phyloP scores from a whole-genome alignment of 2,797 vertebrate genomes.

The Fistularia commersonii region DNA sequence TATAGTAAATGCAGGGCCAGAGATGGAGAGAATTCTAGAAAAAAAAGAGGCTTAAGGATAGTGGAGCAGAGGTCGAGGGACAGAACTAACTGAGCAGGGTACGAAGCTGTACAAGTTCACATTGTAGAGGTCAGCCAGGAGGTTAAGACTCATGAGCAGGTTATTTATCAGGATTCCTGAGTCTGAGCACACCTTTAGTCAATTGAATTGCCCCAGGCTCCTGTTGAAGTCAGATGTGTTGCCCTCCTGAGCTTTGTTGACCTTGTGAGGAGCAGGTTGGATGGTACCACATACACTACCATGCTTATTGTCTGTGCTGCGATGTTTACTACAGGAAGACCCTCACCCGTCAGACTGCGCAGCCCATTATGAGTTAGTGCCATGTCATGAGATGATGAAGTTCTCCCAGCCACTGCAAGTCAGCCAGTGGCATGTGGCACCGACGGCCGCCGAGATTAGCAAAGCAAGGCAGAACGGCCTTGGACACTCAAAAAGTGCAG shows the following conservation, averaged over 20 bases:
- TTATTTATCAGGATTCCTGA: slow-evolving; percentile 7
- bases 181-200: not conserved
- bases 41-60: slow-evolving; percentile 9
- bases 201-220: too few relatives aligned
- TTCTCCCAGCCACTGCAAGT: slow-evolving; percentile 71
- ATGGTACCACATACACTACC: not conserved
- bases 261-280: not conserved
- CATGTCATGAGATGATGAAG: not conserved
- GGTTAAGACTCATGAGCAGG: slow-evolving; percentile 3
- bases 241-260: too few relatives aligned
- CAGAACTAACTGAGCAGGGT: slow-evolving; percentile 2
- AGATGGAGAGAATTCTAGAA: slow-evolving; percentile 7
- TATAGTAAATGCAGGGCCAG: not conserved
- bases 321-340: slow-evolving; percentile 22
- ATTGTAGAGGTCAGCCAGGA: slow-evolving; percentile 11
- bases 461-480: slow-evolving; percentile 22
- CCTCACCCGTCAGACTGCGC: slow-evolving; percentile 1
- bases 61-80: slow-evolving; percentile 19
- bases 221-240: too few relatives aligned
- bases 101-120: slow-evolving; percentile 18
- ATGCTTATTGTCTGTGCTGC: slow-evolving; percentile 4
- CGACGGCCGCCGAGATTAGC: slow-evolving; percentile 50
- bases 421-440: slow-evolving; percentile 57
- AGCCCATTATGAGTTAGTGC: too few relatives aligned
- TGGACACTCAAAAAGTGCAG: slow-evolving; percentile 14